Evolutionary conservation across 1,140 invertebrate species (phyloP), one percentile per base, ranked within the genome.

Genomic region (Brachionus sp.): DNA sequence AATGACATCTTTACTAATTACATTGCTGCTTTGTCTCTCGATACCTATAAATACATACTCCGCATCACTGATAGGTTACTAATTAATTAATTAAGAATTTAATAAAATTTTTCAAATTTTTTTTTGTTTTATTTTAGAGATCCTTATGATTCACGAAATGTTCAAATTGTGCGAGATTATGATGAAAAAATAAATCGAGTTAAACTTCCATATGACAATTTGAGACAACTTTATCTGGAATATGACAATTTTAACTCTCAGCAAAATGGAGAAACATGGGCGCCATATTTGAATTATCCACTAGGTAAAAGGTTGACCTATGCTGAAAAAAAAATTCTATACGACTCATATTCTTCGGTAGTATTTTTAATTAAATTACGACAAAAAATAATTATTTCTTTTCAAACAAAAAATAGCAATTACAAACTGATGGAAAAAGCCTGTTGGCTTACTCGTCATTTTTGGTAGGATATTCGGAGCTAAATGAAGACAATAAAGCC

Each of bases 401-500:
- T 29, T 13, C n/a, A n/a, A n/a, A n/a, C n/a, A n/a, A n/a, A 19
- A 19, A 16, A 33, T n/a, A 80, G 77, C 77, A 80, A 80, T 23
- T 80, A 16, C 50, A 57, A 37, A 33, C 50, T 16, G 77, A 80
- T 12, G 77, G 50, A 35, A 66, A 57, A 37, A 80, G 77, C 62
- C 77, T 75, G 12, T 66, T 57, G 35, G 16, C 77, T n/a, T 80
- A 66, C 16, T 57, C 77, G 33, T 62, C 50, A 42, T 80, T 62
- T 80, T 6, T 80, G 9, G 77, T 80, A 12, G 77, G 77, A 10
- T 66, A 80, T 80, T 66, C 62, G 2, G 77, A 80, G 19, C 25
- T 80, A 62, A 80, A 80, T 13, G 77, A 80, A 42, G 77, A 80
- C 7, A 80, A 80, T 19, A 80, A 80, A 80, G 77, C 50, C 2